Evolutionary conservation across 2,888 invertebrate species (phyloP).

Genomic region (Minunthozetes semirufus): DNA sequence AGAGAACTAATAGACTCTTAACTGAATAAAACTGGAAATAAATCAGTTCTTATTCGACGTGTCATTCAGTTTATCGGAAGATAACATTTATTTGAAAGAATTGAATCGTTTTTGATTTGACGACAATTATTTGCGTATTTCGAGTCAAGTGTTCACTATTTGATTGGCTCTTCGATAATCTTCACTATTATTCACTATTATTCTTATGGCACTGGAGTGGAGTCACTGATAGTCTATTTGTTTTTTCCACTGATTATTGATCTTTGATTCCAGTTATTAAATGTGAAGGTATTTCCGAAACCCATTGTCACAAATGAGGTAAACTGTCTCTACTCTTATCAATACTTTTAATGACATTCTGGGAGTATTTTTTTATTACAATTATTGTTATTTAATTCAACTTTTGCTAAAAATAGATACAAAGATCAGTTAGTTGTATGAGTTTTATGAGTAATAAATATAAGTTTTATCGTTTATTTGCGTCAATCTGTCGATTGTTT

Average conservation of each 20-base stretch:
- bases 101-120: background rate
- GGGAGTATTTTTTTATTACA: too few relatives aligned
- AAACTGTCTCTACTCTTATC: too few relatives aligned
- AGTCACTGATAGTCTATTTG: background rate
- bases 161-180: background rate
- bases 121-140: constrained; percentile 17
- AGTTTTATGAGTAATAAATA: too few relatives aligned
- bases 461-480: too few relatives aligned
- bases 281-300: background rate
- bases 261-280: background rate
- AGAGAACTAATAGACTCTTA: background rate
- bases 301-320: background rate
- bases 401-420: too few relatives aligned
- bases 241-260: background rate
- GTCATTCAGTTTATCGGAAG: background rate
- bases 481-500: too few relatives aligned
- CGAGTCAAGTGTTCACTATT: constrained; percentile 9
- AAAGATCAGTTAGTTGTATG: too few relatives aligned
- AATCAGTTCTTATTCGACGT: constrained; percentile 22
- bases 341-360: too few relatives aligned
- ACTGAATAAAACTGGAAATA: background rate
- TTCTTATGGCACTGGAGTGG: background rate
- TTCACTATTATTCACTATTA: background rate
- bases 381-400: too few relatives aligned
- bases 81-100: background rate